Base-by-base conservation (phyloP, 2,113 vertebrate genomes). In the Salvelinus sp. region DNA sequence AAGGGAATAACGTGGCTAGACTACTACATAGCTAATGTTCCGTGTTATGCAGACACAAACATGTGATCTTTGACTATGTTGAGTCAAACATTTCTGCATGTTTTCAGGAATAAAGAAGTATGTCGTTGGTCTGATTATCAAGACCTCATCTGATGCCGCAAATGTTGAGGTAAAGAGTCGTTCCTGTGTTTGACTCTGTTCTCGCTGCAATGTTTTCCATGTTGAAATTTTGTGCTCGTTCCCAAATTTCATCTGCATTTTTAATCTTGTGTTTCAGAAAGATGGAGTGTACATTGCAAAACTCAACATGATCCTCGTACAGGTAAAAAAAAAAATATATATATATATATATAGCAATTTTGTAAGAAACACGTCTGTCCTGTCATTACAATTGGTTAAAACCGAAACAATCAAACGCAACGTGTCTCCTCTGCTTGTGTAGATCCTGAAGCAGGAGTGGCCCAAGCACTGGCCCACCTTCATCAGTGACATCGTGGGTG, bases 401-500 rank as follows among this genome's bases (percentile, higher is more conserved):
- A 54, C 68, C 7, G 20, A 33, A 47, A 28, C 72, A 12, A 65
- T 20, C 63, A 65, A 13, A 10, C 7, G 13, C 10, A 27, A 65
- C 1, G 23, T 20, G n/a, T 38, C 18, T 54, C 63, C 3, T 25
- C 25, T 25, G n/a, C 64, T 33, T 33, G 0, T 62, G 33, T 85
- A 99, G 98, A 99, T 99, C 88, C 88, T 99, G 80, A 99, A 99
- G 83, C 98, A 99, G 88, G 98, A 99, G 87, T 99, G 98, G 98
- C 98, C 98, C 0, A 99, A 99, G 84, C 97, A 99, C 90, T 99
- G 98, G 97, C 97, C 97, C 7, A 98, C 97, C 9, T 99, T 99
- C 76, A 99, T 99, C 90, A 99, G 97, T 0, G 98, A 99, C 84
- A 99, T 99, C 22, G 98, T 99, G 64, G 98, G 98, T 57, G 98